Evolutionary conservation across 2,888 invertebrate genomes (phyloP), one percentile per base, ranked within the genome.

Genomic region (Acronicta psi): DNA sequence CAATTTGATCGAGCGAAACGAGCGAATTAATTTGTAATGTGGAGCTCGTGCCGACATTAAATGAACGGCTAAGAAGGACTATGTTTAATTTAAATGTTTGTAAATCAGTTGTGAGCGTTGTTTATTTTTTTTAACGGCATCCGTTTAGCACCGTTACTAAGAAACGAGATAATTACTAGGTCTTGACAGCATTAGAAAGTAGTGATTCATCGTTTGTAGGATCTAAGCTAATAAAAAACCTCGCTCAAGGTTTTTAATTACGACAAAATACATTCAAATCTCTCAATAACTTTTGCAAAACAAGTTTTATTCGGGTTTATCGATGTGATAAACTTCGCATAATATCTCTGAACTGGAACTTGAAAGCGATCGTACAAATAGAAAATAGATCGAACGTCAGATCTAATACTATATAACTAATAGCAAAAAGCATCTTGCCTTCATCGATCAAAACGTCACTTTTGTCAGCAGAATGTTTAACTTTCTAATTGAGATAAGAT

Each of bases 401-500:
- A 69, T 75, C 67, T 69, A 63, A 72, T 69, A 63, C 69, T 72
- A 72, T n/a, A n/a, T n/a, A n/a, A n/a, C 52, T 55, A 59, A 71
- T 67, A 73, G 67, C 66, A 59, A 69, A 78, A 74, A 76, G 66
- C 73, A 68, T 81, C 79, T 79, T 75, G 70, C 62, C 60, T 70
- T 75, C 74, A 82, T 87, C 83, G 76, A 87, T 88, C 86, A 84
- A 81, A 75, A 73, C 73, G 82, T 83, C 81, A 74, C 72, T 75
- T 81, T 81, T 80, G 80, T 84, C 82, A 77, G 77, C n/a, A 80
- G 83, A 83, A 64, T 82, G 75, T 79, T 79, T 70, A 79, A 83
- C 87, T 89, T 88, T 89, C 89, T 89, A 88, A 87, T 86, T 80
- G 80, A 83, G 83, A 83, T 84, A 83, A 86, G 80, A 72, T 60